Evolutionary conservation across 1,140 invertebrate species (phyloP), one percentile per base, ranked within the genome.

Genomic region (Zaprionus capensis): DNA sequence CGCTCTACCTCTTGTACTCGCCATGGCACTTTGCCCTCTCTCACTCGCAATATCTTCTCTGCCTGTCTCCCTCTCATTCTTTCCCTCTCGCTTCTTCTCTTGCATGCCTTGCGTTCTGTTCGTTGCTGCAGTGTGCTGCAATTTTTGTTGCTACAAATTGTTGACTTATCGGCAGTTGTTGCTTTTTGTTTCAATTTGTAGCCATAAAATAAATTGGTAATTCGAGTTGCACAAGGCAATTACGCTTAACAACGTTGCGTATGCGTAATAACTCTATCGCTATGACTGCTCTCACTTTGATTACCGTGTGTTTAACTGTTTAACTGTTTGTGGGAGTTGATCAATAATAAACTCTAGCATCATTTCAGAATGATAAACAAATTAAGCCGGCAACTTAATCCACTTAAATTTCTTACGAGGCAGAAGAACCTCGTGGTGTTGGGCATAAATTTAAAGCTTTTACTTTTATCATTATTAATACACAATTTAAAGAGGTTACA

Each of bases 121-220:
- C 26, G 20, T 2, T 58, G 36, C 6, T 58, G 36, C 53, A 56
- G 20, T 55, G 57, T 68, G 58, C 24, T 57, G 71, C 51, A 74
- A 46, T 69, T 74, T 57, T 70, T 75, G 41, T 15, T 69, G 66
- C 44, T 46, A 46, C 41, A 74, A 59, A 59, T 46, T 64, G 59
- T 64, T 75, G 67, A 75, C 67, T 70, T 75, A 70, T 75, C 41
- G 57, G 28, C 51, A 38, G 36, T 68, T 68, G 55, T 49, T 36
- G 55, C 36, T 44, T 57, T 61, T 56, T 57, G 55, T 62, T 69
- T 61, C 68, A 78, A 63, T 79, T 79, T 75, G 61, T 63, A 55
- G 56, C 51, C 41, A 63, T 82, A 41, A 83, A 77, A 80, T 80
- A 76, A 80, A 71, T 82, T 82, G 76, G 71, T 76, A 83, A 82